phyloP scores from a whole-genome alignment of 2,797 vertebrate species.

The Mareca penelope region DNA sequence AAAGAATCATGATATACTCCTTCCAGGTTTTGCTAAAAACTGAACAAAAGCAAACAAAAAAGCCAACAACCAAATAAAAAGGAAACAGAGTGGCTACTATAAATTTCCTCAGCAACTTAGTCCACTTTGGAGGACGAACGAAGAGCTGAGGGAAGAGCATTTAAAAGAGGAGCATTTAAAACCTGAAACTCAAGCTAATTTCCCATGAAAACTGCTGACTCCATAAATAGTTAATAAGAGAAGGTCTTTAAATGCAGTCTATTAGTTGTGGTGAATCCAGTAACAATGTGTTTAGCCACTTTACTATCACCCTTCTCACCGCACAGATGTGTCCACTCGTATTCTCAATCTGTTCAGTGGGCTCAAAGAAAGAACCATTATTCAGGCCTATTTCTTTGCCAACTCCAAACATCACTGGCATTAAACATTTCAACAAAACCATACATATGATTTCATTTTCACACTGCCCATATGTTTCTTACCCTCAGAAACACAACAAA shows the following conservation, averaged over 20 bases:
- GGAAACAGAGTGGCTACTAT: fast-evolving
- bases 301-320: background rate
- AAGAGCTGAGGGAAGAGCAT: background rate
- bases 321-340: background rate
- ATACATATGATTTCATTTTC: background rate
- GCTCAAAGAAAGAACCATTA: background rate
- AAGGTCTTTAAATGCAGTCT: background rate
- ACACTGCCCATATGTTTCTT: background rate
- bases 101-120: background rate
- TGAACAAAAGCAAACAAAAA: background rate
- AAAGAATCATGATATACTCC: background rate
- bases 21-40: background rate
- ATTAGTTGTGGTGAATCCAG: background rate
- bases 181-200: background rate
- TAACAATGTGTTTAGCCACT: background rate
- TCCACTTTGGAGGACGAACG: background rate
- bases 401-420: background rate
- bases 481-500: background rate
- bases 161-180: background rate
- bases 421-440: background rate
- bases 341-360: background rate
- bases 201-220: background rate
- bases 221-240: background rate
- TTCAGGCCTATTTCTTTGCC: background rate
- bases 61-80: background rate